Evolutionary conservation across 2,113 vertebrate species (phyloP).

Genomic region (Plecturocebus donacophilus): DNA sequence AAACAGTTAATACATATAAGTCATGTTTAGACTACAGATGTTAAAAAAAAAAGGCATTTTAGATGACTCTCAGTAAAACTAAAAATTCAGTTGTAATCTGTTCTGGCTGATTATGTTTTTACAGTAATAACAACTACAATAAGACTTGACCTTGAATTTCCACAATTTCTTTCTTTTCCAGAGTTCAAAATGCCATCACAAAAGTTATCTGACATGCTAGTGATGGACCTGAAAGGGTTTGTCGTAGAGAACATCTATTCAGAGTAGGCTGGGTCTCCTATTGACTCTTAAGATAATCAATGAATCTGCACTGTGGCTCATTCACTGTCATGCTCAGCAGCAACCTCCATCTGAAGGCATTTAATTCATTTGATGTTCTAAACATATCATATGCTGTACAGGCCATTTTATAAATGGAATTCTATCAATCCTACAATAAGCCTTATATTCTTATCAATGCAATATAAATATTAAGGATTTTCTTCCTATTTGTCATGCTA

Average conservation of each 20-base stretch:
- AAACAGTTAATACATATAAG: not conserved
- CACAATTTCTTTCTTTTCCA: not conserved
- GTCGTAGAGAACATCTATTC: not conserved
- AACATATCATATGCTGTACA: not conserved
- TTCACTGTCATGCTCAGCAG: not conserved
- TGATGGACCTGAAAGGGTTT: not conserved
- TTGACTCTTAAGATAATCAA: not conserved
- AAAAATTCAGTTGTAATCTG: slow-evolving; percentile 8
- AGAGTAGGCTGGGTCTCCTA: no score
- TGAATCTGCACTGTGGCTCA: not conserved
- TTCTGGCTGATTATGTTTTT: not conserved
- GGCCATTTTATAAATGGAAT: not conserved
- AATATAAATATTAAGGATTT: not conserved
- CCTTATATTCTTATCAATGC: not conserved
- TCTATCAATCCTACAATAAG: not conserved
- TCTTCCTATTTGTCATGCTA: not conserved
- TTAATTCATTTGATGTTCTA: not conserved
- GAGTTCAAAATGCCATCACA: not conserved
- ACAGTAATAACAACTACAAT: not conserved
- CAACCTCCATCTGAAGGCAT: not conserved
- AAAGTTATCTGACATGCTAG: not conserved
- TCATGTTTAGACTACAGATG: not conserved
- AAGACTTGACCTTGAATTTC: slow-evolving; percentile 39
- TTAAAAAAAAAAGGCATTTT: not conserved
- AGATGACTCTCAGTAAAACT: not conserved